Percentiles rank a stretch among this genome's conserved stretches.
Conservation (phyloP, 2,888 invertebrate species). For the Sipha maydis region DNA sequence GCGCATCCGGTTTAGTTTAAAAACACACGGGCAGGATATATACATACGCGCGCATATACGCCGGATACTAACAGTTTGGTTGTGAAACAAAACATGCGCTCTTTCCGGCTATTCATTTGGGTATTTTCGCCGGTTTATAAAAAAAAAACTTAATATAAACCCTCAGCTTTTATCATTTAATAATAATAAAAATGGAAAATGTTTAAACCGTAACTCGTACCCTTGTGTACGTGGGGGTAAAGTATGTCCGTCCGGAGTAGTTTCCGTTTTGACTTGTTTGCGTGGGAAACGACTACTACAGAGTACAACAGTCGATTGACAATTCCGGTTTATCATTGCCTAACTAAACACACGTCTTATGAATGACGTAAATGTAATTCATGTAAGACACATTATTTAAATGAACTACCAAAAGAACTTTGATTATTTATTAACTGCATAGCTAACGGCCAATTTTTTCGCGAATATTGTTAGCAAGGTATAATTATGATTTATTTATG, state of each 20-base stretch:
- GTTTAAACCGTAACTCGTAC: conserved; percentile 4
- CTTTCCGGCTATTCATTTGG: conserved; percentile 58
- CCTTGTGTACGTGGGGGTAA: conserved; percentile 30
- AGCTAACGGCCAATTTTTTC: neutral
- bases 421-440: conserved; percentile 22
- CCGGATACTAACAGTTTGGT: conserved; percentile 58
- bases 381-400: conserved; percentile 30
- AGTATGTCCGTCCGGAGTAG: conserved; percentile 7
- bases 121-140: conserved; percentile 24
- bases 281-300: conserved; percentile 39
- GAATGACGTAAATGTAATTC: conserved; percentile 51
- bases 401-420: conserved; percentile 7
- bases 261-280: conserved; percentile 43
- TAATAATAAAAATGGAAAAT: conserved; percentile 36
- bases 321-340: conserved; percentile 51
- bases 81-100: conserved; percentile 50
- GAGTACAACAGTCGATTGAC: conserved; percentile 27
- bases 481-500: neutral
- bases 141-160: conserved; percentile 36
- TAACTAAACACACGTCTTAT: conserved; percentile 16
- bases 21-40: conserved; percentile 54
- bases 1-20: conserved; percentile 49
- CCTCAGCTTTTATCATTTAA: neutral
- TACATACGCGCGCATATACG: conserved; percentile 23
- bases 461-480: neutral